phyloP scores from a whole-genome alignment of 2,113 vertebrate species.

The Bos indicus region DNA sequence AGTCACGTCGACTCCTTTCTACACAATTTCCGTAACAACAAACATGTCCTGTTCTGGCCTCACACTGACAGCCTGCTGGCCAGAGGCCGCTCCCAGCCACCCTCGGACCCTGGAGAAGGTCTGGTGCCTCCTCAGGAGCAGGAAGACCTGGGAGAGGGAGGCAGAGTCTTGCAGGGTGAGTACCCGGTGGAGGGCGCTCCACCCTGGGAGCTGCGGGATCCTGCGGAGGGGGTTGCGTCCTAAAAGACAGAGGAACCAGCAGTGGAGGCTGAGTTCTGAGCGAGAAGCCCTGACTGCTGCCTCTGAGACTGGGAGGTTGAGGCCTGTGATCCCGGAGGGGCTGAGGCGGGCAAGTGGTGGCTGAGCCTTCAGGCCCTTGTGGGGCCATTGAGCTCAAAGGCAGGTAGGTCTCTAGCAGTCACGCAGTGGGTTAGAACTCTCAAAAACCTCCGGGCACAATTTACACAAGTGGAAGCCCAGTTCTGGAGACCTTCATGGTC shows the following conservation, averaged over 20 bases:
- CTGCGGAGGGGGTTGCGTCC: background rate
- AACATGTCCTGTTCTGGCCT: background rate
- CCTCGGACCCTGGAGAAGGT: background rate
- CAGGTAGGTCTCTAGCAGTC: background rate
- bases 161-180: background rate
- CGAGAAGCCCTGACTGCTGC: accelerated
- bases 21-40: accelerated
- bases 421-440: background rate
- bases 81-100: accelerated
- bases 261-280: background rate
- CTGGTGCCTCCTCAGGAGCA: background rate
- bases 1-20: background rate
- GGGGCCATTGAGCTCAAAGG: background rate
- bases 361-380: background rate
- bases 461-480: background rate
- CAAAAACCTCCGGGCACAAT: background rate
- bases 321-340: accelerated
- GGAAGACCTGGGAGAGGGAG: accelerated
- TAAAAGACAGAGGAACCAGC: accelerated
- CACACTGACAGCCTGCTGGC: accelerated
- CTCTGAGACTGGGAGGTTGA: background rate
- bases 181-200: background rate
- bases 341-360: background rate
- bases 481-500: background rate
- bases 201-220: background rate